These are phyloP conservation scores for Bradypodion ventrale DNA, from an alignment of 2,797 vertebrate species.

Conservation along the genomic window DNA sequence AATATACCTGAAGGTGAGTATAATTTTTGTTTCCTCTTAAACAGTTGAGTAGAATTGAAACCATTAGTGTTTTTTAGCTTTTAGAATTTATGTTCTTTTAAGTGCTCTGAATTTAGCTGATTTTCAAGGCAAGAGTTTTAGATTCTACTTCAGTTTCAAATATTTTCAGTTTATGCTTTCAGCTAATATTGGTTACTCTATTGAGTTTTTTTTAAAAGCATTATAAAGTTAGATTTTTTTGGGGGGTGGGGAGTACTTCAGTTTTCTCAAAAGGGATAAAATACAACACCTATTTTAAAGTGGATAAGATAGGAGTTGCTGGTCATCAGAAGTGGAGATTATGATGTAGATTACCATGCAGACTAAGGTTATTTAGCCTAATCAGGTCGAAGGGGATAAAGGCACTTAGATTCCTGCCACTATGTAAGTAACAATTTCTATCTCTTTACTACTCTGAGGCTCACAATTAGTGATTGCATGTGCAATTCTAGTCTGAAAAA, in stretches of 20 bases:
- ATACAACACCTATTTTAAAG: not conserved
- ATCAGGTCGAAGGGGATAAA: constrained; percentile 4
- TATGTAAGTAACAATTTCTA: not conserved
- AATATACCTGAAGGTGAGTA: constrained; percentile 22
- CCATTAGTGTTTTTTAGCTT: not conserved
- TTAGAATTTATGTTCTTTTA: not conserved
- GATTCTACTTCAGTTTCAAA: not conserved
- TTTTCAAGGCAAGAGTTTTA: not conserved
- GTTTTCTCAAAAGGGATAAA: not conserved
- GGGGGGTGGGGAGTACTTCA: too few relatives aligned
- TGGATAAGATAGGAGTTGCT: not conserved
- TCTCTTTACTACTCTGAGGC: not conserved
- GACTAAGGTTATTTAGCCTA: not conserved
- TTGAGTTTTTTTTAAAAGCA: too few relatives aligned
- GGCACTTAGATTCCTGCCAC: not conserved
- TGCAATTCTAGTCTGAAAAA: not conserved
- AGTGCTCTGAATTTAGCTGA: not conserved
- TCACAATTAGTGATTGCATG: not conserved
- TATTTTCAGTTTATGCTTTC: not conserved
- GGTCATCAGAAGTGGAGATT: not conserved
- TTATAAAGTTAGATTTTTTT: too few relatives aligned
- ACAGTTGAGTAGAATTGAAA: not conserved
- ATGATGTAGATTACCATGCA: not conserved
- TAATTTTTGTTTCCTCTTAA: not conserved
- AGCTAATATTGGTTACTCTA: not conserved